A percentile compares a stretch with the other conserved stretches of the same genome.
Evolutionary conservation across 2,113 vertebrate genomes (phyloP).

Genomic region (Trematomus loennbergii): DNA sequence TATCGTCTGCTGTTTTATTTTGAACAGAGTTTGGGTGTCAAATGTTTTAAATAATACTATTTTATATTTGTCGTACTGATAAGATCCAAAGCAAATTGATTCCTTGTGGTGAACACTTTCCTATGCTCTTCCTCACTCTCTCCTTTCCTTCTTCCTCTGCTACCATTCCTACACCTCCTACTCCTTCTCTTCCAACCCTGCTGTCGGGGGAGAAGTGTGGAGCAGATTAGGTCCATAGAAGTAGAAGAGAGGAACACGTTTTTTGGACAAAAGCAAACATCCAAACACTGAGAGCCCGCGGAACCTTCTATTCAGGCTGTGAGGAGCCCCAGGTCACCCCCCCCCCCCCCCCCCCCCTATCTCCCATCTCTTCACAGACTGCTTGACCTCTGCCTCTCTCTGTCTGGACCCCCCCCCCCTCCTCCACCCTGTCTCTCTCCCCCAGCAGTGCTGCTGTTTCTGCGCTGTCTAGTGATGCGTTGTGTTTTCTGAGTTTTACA

Average conservation of each 20-base stretch:
- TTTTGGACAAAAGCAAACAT: constrained; percentile 72
- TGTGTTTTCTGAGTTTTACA: no score
- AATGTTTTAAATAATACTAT: background rate
- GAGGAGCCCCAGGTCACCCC: constrained; percentile 42
- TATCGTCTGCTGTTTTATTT: background rate
- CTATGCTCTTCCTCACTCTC: background rate
- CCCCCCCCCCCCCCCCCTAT: background rate
- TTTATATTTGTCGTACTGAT: background rate
- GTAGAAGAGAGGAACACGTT: constrained; percentile 75
- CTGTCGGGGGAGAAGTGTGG: constrained; percentile 66
- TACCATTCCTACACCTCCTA: background rate
- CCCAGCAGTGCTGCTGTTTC: no score
- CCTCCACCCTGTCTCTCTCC: no score
- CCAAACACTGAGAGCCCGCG: constrained; percentile 72
- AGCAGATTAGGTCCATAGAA: constrained; percentile 76
- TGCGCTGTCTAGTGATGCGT: no score
- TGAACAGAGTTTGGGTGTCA: no score
- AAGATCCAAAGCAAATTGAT: no score
- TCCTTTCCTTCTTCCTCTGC: background rate
- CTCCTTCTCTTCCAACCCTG: constrained; percentile 1
- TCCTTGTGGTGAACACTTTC: background rate
- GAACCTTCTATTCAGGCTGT: constrained; percentile 50
- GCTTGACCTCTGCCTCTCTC: constrained; percentile 57
- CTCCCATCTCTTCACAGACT: constrained; percentile 42
- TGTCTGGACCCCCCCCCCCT: constrained; percentile 32